Base-by-base conservation (phyloP, 2,888 invertebrate genomes). In the Rhorus exstirpatorius region DNA sequence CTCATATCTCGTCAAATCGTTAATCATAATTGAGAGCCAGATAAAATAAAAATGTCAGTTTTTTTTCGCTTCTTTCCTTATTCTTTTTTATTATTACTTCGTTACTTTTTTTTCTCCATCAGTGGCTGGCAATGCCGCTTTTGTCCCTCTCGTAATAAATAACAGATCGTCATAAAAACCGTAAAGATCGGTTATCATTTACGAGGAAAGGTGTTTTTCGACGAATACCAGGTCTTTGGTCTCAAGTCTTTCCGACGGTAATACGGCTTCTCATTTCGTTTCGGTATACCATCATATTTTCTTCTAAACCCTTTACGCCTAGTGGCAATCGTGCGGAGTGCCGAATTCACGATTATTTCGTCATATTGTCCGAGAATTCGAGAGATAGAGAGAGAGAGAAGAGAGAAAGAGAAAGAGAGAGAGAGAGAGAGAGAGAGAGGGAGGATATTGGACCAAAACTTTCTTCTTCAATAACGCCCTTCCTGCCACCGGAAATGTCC, bases 121-220 rank as follows among this genome's bases (percentile, higher is more conserved):
- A 82, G 86, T 87, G 84, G 84, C 85, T 84, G n/a, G n/a, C 84
- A 86, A 72, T 79, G 84, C 83, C 85, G 21, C 70, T 65, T 83
- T 84, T 84, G n/a, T n/a, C n/a, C n/a, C 71, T 67, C 72, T 76
- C 46, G 85, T 83, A 86, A 87, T 90, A 89, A 90, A 90, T 89
- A 87, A 88, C 82, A 65, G 24, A 26, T 83, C 46, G 87, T 86
- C 89, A 87, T 85, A 85, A 90, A 87, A 85, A 41, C 77, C 84
- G 58, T 86, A 81, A 84, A 88, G 88, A 88, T 87, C 86, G 85
- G 86, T 85, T 88, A 90, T 89, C 88, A 90, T 89, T 88, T 88
- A 41, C 21, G 65, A 35, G 79, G 84, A 84, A 82, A 81, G 84
- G 76, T 80, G 74, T 78, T 85, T 87, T 78, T 85, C 86, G 81